Conservation (phyloP, 2,113 vertebrate genomes). For the Perca flavescens region DNA sequence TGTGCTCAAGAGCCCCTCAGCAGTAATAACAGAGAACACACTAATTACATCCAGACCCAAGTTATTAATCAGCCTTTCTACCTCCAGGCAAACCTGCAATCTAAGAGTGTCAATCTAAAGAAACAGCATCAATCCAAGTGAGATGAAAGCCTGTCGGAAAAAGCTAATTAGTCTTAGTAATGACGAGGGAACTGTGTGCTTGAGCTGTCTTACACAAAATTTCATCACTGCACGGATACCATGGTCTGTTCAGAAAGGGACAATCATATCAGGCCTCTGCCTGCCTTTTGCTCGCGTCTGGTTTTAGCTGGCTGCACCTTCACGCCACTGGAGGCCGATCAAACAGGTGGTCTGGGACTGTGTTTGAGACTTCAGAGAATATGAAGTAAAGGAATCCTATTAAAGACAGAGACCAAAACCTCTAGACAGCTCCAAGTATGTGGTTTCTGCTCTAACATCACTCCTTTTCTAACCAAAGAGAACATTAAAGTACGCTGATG, state of each 20-base stretch:
- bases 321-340: conserved; percentile 27
- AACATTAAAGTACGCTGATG: background rate
- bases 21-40: conserved; percentile 18
- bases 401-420: background rate
- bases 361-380: conserved; percentile 30
- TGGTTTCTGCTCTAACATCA: background rate
- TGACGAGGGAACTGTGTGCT: conserved; percentile 36
- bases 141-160: conserved; percentile 54
- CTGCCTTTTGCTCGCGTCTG: conserved; percentile 11
- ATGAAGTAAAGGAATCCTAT: conserved; percentile 10
- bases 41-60: conserved; percentile 52
- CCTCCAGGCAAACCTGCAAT: conserved; percentile 48
- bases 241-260: conserved; percentile 31
- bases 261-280: conserved; percentile 33
- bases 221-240: conserved; percentile 59
- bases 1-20: conserved; percentile 41
- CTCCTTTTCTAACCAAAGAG: background rate
- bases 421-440: background rate
- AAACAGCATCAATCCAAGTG: conserved; percentile 51
- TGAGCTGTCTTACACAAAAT: conserved; percentile 57
- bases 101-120: conserved; percentile 55
- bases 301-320: conserved; percentile 35
- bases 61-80: conserved; percentile 52
- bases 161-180: conserved; percentile 61
- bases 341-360: conserved; percentile 43